Percentiles rank a stretch among this genome's conserved stretches.
Conservation (phyloP, 92 coral and sea anemone genomes). For the Nematostella vectensis region DNA sequence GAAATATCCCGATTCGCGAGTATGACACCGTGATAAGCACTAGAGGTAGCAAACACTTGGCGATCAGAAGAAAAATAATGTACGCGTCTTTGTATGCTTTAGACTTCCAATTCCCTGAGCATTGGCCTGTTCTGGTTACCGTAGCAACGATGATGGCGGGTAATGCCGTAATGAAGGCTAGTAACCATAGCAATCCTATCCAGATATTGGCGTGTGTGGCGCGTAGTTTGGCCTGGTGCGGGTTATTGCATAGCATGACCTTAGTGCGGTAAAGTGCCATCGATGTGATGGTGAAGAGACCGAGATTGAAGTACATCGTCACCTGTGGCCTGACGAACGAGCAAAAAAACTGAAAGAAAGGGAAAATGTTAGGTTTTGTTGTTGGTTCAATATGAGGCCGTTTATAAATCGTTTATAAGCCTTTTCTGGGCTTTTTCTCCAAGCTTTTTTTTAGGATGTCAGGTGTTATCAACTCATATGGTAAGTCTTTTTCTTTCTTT, state of each 20-base stretch:
- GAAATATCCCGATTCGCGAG: conserved; percentile 32
- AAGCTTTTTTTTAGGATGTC: no score
- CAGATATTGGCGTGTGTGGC: conserved; percentile 7
- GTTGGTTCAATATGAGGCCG: no score
- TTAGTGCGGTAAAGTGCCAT: conserved; percentile 47
- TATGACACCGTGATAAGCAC: conserved; percentile 30
- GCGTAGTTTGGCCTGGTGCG: conserved; percentile 34
- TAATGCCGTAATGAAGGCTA: conserved; percentile 16
- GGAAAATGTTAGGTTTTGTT: background rate
- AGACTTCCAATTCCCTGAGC: conserved; percentile 39
- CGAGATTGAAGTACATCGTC: conserved; percentile 38
- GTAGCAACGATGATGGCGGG: conserved; percentile 33
- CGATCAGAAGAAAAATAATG: conserved; percentile 31
- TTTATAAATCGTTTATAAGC: no score
- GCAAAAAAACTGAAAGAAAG: conserved; percentile 11
- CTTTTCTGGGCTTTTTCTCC: no score
- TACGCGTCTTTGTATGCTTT: conserved; percentile 33
- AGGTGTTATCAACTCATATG: no score
- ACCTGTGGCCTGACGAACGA: conserved; percentile 17
- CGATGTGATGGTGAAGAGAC: conserved; percentile 47
- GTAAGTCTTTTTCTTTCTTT: no score
- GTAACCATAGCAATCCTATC: conserved; percentile 18
- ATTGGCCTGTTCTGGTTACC: conserved; percentile 13
- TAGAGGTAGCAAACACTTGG: conserved; percentile 40
- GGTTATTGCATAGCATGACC: conserved; percentile 38